These are phyloP conservation scores for Fratercula arctica DNA, from an alignment of 2,797 vertebrate species.

Conservation along the genomic window DNA sequence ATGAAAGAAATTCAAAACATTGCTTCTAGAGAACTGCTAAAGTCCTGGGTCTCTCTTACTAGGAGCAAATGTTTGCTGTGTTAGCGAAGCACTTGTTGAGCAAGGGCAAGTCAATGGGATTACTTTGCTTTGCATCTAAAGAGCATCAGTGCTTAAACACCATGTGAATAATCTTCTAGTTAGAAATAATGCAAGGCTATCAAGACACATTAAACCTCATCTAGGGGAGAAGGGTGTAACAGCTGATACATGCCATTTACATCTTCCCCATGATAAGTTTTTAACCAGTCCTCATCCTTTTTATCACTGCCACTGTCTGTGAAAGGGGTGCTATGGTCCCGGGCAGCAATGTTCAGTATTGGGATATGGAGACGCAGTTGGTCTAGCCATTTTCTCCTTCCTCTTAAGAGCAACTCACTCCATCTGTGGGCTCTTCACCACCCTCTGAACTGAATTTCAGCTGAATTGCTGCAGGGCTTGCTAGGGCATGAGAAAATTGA, in stretches of 20 bases:
- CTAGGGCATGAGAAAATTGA: not conserved
- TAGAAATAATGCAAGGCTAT: not conserved
- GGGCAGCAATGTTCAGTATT: not conserved
- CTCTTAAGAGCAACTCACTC: not conserved
- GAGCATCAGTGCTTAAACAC: not conserved
- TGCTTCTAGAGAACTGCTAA: not conserved
- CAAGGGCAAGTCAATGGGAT: not conserved
- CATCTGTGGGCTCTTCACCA: not conserved
- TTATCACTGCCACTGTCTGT: not conserved
- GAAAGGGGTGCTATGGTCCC: not conserved
- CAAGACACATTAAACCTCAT: not conserved
- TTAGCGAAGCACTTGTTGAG: not conserved
- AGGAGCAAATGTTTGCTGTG: not conserved
- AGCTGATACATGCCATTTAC: not conserved
- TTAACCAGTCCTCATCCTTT: not conserved
- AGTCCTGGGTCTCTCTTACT: not conserved
- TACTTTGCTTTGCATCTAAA: not conserved
- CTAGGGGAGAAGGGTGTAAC: not conserved
- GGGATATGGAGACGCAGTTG: not conserved
- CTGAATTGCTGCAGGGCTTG: not conserved
- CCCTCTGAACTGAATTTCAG: not conserved
- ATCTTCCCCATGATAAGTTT: not conserved
- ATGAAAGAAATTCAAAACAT: not conserved
- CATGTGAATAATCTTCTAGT: rapidly evolving
- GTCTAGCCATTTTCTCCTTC: not conserved